A percentile compares a stretch with the other conserved stretches of the same genome.
These are phyloP conservation scores for Ischnura elegans DNA, from an alignment of 2,888 invertebrate genomes.

Conservation along the genomic window DNA sequence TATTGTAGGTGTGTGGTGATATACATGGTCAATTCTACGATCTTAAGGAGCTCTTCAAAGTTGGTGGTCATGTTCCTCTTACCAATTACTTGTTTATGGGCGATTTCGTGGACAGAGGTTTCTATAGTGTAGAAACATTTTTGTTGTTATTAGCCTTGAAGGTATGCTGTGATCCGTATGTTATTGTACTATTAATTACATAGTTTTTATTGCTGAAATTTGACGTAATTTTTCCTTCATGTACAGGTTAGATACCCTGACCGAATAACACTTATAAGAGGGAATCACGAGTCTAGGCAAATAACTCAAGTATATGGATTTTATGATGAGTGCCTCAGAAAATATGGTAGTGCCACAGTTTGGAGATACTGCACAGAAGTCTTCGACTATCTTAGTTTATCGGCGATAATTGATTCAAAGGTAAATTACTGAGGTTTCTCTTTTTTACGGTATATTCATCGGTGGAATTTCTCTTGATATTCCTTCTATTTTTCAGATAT, in stretches of 20 bases:
- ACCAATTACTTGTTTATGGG: constrained; percentile 99
- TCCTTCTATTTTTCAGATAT: constrained; percentile 83
- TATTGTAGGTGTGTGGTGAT: constrained; percentile 96
- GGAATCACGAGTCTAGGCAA: constrained; percentile 99
- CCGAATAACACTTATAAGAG: constrained; percentile 97
- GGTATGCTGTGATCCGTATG: constrained; percentile 81
- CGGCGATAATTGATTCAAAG: constrained; percentile 98
- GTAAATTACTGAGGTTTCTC: constrained; percentile 75
- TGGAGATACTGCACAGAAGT: constrained; percentile 99
- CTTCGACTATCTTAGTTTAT: constrained; percentile 97
- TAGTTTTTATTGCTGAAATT: neutral
- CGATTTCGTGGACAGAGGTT: constrained; percentile 99
- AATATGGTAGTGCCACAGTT: constrained; percentile 98
- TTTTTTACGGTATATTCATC: neutral
- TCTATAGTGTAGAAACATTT: constrained; percentile 99
- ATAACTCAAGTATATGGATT: constrained; percentile 99
- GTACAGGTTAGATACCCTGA: constrained; percentile 97
- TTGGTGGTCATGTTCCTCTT: constrained; percentile 99
- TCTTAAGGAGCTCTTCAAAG: constrained; percentile 97
- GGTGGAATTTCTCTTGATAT: constrained; percentile 5
- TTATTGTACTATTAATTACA: neutral
- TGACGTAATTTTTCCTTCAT: constrained; percentile 3
- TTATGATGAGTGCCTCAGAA: constrained; percentile 99
- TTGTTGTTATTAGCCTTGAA: constrained; percentile 96
- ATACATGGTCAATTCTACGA: constrained; percentile 99